phyloP scores from a whole-genome alignment of 2,888 invertebrate species.

The Lasioglossum oenotherae region DNA sequence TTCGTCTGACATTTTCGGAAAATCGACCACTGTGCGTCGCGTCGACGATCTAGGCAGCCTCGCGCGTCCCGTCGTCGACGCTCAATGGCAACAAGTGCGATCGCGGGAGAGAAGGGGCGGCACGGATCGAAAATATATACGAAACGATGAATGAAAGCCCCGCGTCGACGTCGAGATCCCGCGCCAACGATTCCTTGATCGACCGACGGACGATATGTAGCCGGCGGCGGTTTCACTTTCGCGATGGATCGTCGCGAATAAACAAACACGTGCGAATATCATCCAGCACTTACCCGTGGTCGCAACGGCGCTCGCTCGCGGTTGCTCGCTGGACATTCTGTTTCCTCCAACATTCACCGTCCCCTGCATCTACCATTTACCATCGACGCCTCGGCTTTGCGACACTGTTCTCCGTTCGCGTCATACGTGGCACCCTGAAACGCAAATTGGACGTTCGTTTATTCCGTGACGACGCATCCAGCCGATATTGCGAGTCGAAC shows the following conservation, averaged over 20 bases:
- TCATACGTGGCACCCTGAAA: conserved; percentile 72
- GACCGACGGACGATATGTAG: conserved; percentile 21
- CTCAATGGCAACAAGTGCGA: conserved; percentile 67
- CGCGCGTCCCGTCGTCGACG: conserved; percentile 2
- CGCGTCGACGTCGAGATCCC: conserved; percentile 51
- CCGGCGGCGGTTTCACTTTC: not conserved
- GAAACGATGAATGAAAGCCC: conserved; percentile 70
- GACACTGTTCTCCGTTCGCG: conserved; percentile 54
- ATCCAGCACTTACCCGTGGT: conserved; percentile 61
- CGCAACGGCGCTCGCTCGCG: conserved; percentile 73
- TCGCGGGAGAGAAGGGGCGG: conserved; percentile 40
- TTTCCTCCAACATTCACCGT: conserved; percentile 72
- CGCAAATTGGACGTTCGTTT: conserved; percentile 20
- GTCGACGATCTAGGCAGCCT: not conserved
- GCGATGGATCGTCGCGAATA: not conserved
- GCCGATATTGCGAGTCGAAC: no score
- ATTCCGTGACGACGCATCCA: not conserved
- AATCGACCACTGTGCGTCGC: not conserved
- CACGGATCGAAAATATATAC: conserved; percentile 67
- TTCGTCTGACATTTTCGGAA: not conserved
- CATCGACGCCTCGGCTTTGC: conserved; percentile 57
- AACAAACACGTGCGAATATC: not conserved
- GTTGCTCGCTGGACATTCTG: conserved; percentile 79
- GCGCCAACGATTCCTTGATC: conserved; percentile 60
- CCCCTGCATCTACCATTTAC: conserved; percentile 77